A percentile compares a stretch with the other conserved stretches of the same genome.
Conservation (phyloP, 2,113 vertebrate species). For the Sigmodon hispidus region DNA sequence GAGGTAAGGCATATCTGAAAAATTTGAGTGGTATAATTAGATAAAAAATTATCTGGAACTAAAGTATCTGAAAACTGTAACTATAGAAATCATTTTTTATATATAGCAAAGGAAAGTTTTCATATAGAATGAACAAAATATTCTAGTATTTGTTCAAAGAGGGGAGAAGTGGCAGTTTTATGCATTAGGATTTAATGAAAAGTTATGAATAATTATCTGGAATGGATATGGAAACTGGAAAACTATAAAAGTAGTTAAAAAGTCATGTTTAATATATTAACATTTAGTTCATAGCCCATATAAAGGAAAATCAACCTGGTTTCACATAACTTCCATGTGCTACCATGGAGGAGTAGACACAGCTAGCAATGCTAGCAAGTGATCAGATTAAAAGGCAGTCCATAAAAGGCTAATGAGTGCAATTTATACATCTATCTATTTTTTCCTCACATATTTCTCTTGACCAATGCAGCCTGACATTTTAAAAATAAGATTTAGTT, state of each 20-base stretch:
- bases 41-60: background rate
- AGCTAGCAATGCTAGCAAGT: background rate
- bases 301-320: background rate
- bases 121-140: background rate
- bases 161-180: background rate
- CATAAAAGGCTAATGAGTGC: background rate
- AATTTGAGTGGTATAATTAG: background rate
- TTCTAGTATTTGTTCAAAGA: background rate
- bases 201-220: background rate
- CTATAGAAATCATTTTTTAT: constrained; percentile 14
- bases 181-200: background rate
- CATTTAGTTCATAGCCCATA: background rate
- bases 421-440: background rate
- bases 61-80: constrained; percentile 4
- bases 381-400: background rate
- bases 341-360: background rate
- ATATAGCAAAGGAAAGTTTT: background rate
- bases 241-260: constrained; percentile 2
- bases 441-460: background rate
- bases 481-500: background rate
- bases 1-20: background rate
- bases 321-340: background rate
- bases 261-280: background rate
- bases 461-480: background rate
- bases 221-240: background rate